Base-by-base conservation (phyloP, 2,797 vertebrate species). In the Aratinga solstitialis region DNA sequence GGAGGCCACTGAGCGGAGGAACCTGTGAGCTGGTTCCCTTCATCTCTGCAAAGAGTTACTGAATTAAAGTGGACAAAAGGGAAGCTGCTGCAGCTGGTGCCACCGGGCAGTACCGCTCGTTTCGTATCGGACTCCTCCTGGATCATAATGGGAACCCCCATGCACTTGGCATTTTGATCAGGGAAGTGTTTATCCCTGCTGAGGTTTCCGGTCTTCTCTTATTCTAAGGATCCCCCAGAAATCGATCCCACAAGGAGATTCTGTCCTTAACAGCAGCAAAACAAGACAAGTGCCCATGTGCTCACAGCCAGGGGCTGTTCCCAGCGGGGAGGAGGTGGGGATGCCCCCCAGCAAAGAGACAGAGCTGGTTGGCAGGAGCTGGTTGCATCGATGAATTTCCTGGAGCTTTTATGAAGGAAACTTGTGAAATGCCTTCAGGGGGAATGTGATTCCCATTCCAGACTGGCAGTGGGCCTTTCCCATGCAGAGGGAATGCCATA, bases 21-120 rank as follows among this genome's bases (percentile, higher is more conserved):
- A 24, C 58, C 85, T 13, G 10, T 2, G 14, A 77, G 54, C 69
- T 29, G 0, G 38, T 76, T 76, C 68, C 58, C 61, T 69, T 74
- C 18, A 1, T 5, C 11, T 34, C 66, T 56, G 32, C 42, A 12
- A 34, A 32, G 87, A 71, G 13, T 9, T 58, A 9, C 1, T 43
- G 77, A 81, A 36, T 68, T 23, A 54, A 58, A 83, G 61, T 68
- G 56, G 38, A 47, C 14, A 21, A 6, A 47, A 17, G 69, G 65
- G 89, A 51, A 56, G 82, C 67, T 66, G 54, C 19, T 19, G 34
- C 48, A 29, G 67, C 82, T 72, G 14, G n/a, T 7, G 10, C 61
- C 56, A 2, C 71, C 3, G 56, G 53, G 20, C 67, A 40, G 48
- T 10, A 8, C 62, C 1, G 0, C 62, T 94, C 2, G 0, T 36